These are phyloP conservation scores for Ectropis grisescens DNA, from an alignment of 1,140 invertebrate genomes.

Conservation along the genomic window DNA sequence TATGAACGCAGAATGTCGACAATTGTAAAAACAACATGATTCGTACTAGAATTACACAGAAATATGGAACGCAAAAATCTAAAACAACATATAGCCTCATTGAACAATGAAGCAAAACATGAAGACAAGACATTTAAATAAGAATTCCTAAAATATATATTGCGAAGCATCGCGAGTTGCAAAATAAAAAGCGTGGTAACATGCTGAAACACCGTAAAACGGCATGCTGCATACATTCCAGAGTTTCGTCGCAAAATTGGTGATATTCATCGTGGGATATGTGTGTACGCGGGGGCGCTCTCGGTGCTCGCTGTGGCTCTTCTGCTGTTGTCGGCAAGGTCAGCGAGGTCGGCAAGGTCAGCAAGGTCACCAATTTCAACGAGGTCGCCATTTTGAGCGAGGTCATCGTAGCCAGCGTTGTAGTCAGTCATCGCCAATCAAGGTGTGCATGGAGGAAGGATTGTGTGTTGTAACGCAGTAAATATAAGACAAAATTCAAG, in stretches of 20 bases:
- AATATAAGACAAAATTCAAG: too few species aligned
- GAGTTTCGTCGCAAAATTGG: constrained; percentile 80
- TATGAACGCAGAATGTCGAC: too few species aligned
- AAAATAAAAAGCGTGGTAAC: constrained; percentile 25
- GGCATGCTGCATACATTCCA: constrained; percentile 77
- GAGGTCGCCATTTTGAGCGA: not conserved
- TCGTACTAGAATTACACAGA: too few species aligned
- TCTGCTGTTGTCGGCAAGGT: constrained; percentile 18
- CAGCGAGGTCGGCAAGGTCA: too few species aligned
- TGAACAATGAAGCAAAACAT: too few species aligned
- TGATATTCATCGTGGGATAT: constrained; percentile 81
- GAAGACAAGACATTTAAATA: too few species aligned
- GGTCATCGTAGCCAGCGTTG: not conserved
- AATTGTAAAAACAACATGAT: too few species aligned
- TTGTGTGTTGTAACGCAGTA: constrained; percentile 13
- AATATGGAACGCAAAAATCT: too few species aligned
- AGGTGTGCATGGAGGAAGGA: constrained; percentile 14
- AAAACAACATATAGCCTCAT: too few species aligned
- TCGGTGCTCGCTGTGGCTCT: constrained; percentile 50
- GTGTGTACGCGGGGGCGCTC: constrained; percentile 60
- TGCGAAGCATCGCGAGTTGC: too few species aligned
- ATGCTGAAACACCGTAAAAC: constrained; percentile 17
- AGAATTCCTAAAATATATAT: too few species aligned
- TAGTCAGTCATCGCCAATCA: not conserved
- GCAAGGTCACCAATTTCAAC: constrained; percentile 4